A percentile compares a stretch with the other conserved stretches of the same genome.
Evolutionary conservation across 23 tunicate species (phyloP).

Genomic region (Clavelina lepadiformis): DNA sequence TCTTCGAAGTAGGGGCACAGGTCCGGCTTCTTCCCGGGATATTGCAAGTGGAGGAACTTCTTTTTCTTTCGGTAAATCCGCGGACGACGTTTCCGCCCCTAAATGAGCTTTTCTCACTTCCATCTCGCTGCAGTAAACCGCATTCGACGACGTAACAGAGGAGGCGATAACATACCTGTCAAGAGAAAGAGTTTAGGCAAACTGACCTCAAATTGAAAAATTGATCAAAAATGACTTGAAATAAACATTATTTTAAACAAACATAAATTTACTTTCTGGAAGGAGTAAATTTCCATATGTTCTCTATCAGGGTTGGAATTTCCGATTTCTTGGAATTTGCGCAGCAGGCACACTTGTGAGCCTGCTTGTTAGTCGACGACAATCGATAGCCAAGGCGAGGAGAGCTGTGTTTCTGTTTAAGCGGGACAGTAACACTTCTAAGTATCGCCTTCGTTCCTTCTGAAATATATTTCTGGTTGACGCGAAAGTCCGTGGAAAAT

Average conservation of each 20-base stretch:
- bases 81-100: too few species aligned
- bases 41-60: too few species aligned
- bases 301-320: conserved; percentile 9
- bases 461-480: conserved; percentile 16
- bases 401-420: too few species aligned
- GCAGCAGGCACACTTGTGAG: conserved; percentile 9
- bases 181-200: neutral
- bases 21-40: too few species aligned
- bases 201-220: too few species aligned
- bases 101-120: neutral
- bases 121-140: conserved; percentile 20
- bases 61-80: too few species aligned
- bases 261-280: conserved; percentile 4
- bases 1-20: neutral
- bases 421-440: neutral
- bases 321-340: neutral
- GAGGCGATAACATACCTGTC: conserved; percentile 29
- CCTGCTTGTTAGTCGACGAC: too few species aligned
- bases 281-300: conserved; percentile 15
- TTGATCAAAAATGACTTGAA: too few species aligned
- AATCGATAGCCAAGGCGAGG: too few species aligned
- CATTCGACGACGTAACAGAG: conserved; percentile 10
- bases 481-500: neutral
- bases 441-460: conserved; percentile 2
- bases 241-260: neutral